These are phyloP conservation scores for Rotaria sp. DNA, from an alignment of 2,888 invertebrate species.

Conservation along the genomic window DNA sequence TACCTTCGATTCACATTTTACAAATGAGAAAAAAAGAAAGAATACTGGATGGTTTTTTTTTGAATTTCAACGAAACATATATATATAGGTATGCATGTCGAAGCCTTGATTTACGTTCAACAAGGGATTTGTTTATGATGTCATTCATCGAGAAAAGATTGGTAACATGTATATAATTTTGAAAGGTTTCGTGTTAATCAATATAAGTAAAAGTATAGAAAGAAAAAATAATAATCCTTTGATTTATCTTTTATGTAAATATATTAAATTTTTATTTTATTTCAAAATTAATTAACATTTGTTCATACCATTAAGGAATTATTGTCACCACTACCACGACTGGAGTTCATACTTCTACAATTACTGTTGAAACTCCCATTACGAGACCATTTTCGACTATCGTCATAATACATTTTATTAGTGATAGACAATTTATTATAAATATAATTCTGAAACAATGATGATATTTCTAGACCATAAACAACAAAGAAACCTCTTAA, in stretches of 20 bases:
- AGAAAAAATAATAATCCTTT: neutral
- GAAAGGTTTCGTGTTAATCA: neutral
- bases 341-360: neutral
- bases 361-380: neutral
- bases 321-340: neutral
- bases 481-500: no score
- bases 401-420: neutral
- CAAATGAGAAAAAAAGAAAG: neutral
- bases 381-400: neutral
- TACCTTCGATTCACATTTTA: neutral
- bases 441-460: neutral
- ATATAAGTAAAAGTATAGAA: neutral
- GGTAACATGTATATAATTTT: neutral
- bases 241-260: neutral
- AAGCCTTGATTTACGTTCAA: conserved; percentile 15
- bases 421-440: neutral
- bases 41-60: neutral
- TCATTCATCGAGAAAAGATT: neutral
- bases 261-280: neutral
- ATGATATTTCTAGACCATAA: neutral
- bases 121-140: neutral
- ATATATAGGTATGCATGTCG: neutral
- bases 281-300: neutral
- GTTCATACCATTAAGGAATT: neutral
- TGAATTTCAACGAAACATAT: neutral